Base-by-base conservation (phyloP, 2,113 vertebrate species). In the Melozone crissalis region DNA sequence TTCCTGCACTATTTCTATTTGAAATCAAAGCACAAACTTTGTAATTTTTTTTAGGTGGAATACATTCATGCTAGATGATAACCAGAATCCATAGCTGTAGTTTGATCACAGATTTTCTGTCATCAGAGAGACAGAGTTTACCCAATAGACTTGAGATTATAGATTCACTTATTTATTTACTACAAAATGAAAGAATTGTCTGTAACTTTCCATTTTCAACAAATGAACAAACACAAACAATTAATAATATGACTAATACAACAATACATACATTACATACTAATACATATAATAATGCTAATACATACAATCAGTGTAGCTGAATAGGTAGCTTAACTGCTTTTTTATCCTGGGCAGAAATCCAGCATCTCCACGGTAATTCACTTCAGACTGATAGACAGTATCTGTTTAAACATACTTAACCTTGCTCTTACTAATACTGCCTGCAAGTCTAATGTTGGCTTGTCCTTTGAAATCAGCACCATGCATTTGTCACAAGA, bases 261-360 rank as follows among this genome's bases (percentile, higher is more conserved):
- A 95, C 85, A 91, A 86, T 89, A 22, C 46, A 47, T 47, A 22
- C 46, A 47, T 22, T 47, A 47, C 46, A 47, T 22, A 47, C 46
- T 47, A 47, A 47, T 47, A 47, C 46, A 22, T 47, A 46, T 46
- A 20, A 46, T 46, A 46, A 21, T 21, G 19, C 44, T 46, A 21
- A 46, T 46, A 46, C 44, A 46, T 46, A 46, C 86, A 92, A 86
- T 87, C 84, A 63, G 39, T 22, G 20, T 57, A 81, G 30, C 61
- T 93, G 83, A 94, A 95, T 77, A 92, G 44, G 33, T 83, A 95
- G 68, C n/a, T 88, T 86, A 55, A 37, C 62, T 87, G 67, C 31
- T 91, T 93, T 92, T 94, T 94, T 94, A 62, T 94, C 59, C 88
- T 95, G 90, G 93, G 94, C 80, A 91, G 71, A 94, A 95, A 92